phyloP scores from a whole-genome alignment of 1,140 invertebrate species.

The Glomeris maerens region DNA sequence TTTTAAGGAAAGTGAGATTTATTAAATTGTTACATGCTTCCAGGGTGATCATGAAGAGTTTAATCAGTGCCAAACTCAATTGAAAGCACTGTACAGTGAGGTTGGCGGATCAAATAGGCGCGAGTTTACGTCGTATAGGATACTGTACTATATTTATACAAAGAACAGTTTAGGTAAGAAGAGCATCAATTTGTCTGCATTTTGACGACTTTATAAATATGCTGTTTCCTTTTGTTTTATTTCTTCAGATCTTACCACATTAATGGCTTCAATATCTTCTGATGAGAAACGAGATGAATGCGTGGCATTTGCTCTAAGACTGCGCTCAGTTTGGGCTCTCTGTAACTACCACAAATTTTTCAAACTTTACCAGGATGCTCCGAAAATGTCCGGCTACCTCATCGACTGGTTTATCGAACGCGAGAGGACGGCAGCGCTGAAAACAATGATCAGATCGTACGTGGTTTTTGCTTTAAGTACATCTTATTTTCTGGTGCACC shows the following conservation, averaged over 20 bases:
- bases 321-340: conserved; percentile 78
- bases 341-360: conserved; percentile 87
- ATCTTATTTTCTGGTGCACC: conserved; percentile 8
- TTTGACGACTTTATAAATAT: no score
- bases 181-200: no score
- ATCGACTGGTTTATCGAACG: conserved; percentile 94
- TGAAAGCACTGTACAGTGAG: conserved; percentile 78
- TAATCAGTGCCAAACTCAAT: conserved; percentile 96
- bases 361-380: conserved; percentile 67
- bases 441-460: conserved; percentile 90
- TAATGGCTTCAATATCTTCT: conserved; percentile 58
- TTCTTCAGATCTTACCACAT: conserved; percentile 76
- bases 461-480: conserved; percentile 33
- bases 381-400: conserved; percentile 88
- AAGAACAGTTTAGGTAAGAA: conserved; percentile 86
- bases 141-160: conserved; percentile 94
- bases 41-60: conserved; percentile 92
- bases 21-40: conserved; percentile 7
- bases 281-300: conserved; percentile 69
- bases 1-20: conserved; percentile 1
- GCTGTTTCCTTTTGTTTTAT: conserved; percentile 18
- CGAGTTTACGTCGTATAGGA: conserved; percentile 88
- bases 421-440: conserved; percentile 78
- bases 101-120: conserved; percentile 51
- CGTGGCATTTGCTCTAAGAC: conserved; percentile 68